Evolutionary conservation across 2,797 vertebrate genomes (phyloP).

Genomic region (Mareca penelope): DNA sequence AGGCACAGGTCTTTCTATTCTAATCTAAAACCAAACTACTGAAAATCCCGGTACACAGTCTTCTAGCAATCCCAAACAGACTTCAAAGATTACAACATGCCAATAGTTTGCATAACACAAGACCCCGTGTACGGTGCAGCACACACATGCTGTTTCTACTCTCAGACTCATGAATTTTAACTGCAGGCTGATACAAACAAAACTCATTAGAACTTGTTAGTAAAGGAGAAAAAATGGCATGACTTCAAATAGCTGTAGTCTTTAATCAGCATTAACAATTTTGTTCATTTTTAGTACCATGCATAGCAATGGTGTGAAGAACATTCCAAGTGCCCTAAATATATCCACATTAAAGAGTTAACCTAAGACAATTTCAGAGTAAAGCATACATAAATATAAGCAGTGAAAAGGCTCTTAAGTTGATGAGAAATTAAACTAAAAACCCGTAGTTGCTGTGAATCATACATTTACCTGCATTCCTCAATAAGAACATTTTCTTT

Average conservation of each 20-base stretch:
- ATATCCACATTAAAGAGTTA: slow-evolving; percentile 47
- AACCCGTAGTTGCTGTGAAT: not conserved
- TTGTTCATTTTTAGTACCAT: slow-evolving; percentile 44
- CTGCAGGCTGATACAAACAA: slow-evolving; percentile 35
- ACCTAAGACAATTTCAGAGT: slow-evolving; percentile 33
- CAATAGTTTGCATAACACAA: not conserved
- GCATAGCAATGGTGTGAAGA: slow-evolving; percentile 49
- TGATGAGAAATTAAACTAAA: slow-evolving; percentile 28
- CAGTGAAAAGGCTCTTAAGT: slow-evolving; percentile 43
- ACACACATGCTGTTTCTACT: slow-evolving; percentile 25
- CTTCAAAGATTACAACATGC: slow-evolving; percentile 16
- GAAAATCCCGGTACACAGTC: not conserved
- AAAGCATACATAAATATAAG: slow-evolving; percentile 43
- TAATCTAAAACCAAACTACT: not conserved
- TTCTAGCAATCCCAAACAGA: not conserved
- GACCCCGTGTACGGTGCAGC: not conserved
- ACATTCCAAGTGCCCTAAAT: slow-evolving; percentile 38
- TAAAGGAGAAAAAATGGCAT: slow-evolving; percentile 30
- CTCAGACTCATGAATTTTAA: slow-evolving; percentile 18
- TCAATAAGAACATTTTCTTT: not conserved
- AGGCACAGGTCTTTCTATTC: not conserved
- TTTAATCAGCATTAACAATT: not conserved
- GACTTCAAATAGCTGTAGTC: slow-evolving; percentile 22
- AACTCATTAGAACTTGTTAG: slow-evolving; percentile 49
- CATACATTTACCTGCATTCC: slow-evolving; percentile 23